phyloP scores from a whole-genome alignment of 1,140 invertebrate species.

The Heliconius congener region DNA sequence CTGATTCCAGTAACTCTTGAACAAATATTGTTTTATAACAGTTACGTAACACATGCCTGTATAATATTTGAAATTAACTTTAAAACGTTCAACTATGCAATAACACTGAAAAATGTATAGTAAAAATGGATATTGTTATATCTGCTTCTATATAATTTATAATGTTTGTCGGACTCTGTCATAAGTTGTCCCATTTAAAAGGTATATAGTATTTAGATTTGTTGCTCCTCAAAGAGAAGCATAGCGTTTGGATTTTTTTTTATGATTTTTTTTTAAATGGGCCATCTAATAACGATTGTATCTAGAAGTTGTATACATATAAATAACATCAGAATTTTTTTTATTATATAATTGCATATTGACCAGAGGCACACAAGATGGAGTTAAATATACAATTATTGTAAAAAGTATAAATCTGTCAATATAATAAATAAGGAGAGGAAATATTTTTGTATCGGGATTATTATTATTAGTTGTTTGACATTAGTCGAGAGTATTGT shows the following conservation, averaged over 20 bases:
- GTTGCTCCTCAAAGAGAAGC: constrained; percentile 16
- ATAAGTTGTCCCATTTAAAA: constrained; percentile 1
- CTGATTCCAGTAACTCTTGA: too few relatives aligned
- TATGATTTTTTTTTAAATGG: not conserved
- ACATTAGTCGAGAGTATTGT: constrained; percentile 74
- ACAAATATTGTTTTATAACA: too few relatives aligned
- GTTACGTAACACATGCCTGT: too few relatives aligned
- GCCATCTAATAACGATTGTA: not conserved
- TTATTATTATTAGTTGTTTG: constrained; percentile 72
- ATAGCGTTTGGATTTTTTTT: not conserved
- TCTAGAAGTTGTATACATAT: constrained; percentile 7
- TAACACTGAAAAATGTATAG: too few relatives aligned
- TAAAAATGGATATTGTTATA: too few relatives aligned
- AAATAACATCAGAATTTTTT: constrained; percentile 54
- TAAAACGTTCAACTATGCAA: too few relatives aligned
- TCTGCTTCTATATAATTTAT: too few relatives aligned
- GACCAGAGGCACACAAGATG: constrained; percentile 51
- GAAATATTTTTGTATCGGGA: constrained; percentile 80
- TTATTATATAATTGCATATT: constrained; percentile 41
- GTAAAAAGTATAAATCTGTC: constrained; percentile 72
- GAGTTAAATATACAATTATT: constrained; percentile 53
- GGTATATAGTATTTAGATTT: constrained; percentile 8
- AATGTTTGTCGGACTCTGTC: not conserved
- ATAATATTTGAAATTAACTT: too few relatives aligned
- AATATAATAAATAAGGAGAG: constrained; percentile 74